These are phyloP conservation scores for Heliocidaris tuberculata DNA, from an alignment of 35 echinoderm and acorn worm genomes.

Conservation along the genomic window DNA sequence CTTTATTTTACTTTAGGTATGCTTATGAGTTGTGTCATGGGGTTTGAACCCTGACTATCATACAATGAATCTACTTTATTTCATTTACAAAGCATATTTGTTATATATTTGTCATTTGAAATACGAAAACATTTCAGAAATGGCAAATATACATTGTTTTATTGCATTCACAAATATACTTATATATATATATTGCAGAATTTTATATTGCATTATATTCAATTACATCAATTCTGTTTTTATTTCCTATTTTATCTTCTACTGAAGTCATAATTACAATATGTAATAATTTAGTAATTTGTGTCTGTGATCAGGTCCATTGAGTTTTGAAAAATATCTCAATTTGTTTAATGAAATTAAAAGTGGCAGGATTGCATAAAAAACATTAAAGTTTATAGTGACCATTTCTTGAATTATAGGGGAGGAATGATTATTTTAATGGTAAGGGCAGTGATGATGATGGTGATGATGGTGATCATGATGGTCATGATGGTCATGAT, in stretches of 20 bases:
- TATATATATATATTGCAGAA: constrained; percentile 9
- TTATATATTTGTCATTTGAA: neutral
- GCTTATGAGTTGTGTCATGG: neutral
- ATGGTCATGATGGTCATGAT: no score
- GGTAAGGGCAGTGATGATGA: neutral
- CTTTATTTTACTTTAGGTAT: neutral
- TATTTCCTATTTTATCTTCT: neutral
- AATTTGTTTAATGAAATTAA: neutral
- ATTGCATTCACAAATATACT: neutral
- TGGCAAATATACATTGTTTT: neutral
- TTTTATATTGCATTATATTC: neutral
- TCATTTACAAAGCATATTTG: neutral
- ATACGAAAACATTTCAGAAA: neutral
- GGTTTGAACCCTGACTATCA: neutral
- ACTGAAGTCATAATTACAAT: neutral
- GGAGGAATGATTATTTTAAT: neutral
- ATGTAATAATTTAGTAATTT: neutral
- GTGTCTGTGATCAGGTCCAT: neutral
- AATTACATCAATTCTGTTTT: neutral
- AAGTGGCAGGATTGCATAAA: neutral
- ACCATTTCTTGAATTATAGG: neutral
- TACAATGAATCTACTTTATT: neutral
- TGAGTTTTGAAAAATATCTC: neutral
- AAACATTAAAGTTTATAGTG: neutral
- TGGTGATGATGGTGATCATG: neutral